Evolutionary conservation across 1,140 invertebrate genomes (phyloP).

Genomic region (Drosophila kanapiae): DNA sequence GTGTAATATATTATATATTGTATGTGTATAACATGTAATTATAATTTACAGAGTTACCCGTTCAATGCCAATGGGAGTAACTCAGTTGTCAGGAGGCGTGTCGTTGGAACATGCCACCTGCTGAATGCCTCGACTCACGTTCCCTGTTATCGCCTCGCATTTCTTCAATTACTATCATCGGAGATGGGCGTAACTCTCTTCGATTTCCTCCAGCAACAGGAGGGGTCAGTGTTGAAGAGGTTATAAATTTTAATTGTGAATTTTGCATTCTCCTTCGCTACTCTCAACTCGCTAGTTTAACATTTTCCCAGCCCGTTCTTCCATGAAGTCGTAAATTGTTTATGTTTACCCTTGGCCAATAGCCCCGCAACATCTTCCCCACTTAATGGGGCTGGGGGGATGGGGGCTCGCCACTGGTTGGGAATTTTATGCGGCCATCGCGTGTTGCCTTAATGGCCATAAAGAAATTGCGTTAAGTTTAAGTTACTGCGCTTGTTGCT

Average conservation of each 20-base stretch:
- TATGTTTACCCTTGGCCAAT: constrained; percentile 41
- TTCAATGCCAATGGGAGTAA: constrained; percentile 6
- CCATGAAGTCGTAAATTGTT: constrained; percentile 57
- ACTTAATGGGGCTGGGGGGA: constrained; percentile 12
- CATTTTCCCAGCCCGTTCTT: constrained; percentile 43
- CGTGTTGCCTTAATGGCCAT: constrained; percentile 43
- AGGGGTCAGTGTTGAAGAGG: constrained; percentile 7
- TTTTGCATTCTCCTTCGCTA: constrained; percentile 19
- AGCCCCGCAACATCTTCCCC: background rate
- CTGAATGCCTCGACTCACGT: constrained; percentile 30
- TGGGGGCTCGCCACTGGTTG: constrained; percentile 27
- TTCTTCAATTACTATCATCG: constrained; percentile 38
- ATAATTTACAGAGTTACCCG: constrained; percentile 1
- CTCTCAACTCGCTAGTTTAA: constrained; percentile 9
- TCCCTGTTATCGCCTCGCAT: constrained; percentile 25
- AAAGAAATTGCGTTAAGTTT: constrained; percentile 43
- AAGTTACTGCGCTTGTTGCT: constrained; percentile 18
- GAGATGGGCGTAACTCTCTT: constrained; percentile 15
- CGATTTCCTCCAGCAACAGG: constrained; percentile 8
- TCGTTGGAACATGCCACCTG: constrained; percentile 45
- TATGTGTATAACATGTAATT: background rate
- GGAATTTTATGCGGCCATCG: constrained; percentile 43
- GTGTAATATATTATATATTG: background rate
- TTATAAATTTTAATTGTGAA: constrained; percentile 1
- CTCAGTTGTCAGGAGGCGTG: constrained; percentile 15